These are phyloP conservation scores for Synergus gifuensis DNA, from an alignment of 2,888 invertebrate species.

Conservation along the genomic window DNA sequence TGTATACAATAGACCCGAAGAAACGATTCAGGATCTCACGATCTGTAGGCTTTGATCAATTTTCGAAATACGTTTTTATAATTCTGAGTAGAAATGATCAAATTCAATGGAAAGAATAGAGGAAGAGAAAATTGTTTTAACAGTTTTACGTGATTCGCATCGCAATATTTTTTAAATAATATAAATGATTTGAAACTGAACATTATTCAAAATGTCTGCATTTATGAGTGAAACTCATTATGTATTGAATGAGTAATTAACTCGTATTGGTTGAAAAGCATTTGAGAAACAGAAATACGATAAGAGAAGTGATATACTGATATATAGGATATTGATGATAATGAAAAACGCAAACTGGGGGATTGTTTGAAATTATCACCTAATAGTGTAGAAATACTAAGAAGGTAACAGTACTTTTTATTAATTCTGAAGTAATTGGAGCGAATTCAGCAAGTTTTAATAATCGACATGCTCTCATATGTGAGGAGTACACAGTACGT, in stretches of 20 bases:
- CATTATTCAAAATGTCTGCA: too few relatives aligned
- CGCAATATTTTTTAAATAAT: too few relatives aligned
- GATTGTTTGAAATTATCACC: constrained; percentile 16
- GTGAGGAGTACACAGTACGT: constrained; percentile 3
- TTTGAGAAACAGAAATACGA: too few relatives aligned
- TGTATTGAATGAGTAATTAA: too few relatives aligned
- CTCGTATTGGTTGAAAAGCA: too few relatives aligned
- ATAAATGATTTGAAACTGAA: too few relatives aligned
- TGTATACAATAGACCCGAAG: constrained; percentile 17
- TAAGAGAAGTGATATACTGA: too few relatives aligned
- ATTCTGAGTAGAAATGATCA: not conserved
- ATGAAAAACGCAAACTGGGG: not conserved
- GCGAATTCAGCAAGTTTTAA: constrained; percentile 33
- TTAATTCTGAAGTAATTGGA: constrained; percentile 24
- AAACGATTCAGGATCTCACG: not conserved
- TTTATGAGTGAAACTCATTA: too few relatives aligned
- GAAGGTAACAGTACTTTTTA: constrained; percentile 31
- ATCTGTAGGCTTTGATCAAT: not conserved
- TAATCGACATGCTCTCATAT: constrained; percentile 40
- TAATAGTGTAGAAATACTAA: not conserved
- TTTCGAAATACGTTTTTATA: not conserved
- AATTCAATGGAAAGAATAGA: not conserved
- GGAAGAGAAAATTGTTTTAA: not conserved
- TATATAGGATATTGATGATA: not conserved
- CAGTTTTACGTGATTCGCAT: too few relatives aligned